Evolutionary conservation across 2,888 invertebrate genomes (phyloP), one percentile per base, ranked within the genome.

Genomic region (Acleris sparsana): DNA sequence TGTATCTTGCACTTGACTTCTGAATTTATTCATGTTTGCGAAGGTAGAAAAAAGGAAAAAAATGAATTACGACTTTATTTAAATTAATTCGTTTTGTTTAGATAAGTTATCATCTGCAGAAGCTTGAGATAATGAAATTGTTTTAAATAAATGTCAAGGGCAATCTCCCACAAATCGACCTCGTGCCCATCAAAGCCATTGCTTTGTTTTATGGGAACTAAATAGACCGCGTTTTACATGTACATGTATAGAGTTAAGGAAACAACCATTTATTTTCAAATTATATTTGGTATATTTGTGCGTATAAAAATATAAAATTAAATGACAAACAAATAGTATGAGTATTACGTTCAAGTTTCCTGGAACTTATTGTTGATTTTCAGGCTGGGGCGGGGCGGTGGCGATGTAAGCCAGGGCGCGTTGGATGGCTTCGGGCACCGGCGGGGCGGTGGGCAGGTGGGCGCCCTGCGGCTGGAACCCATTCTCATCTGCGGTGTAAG

Each of bases 401-500:
- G 95, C 95, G 76, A 95, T 88, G 80, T 94, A 95, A 44, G 93
- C 95, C 57, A 96, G 85, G 20, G 95, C 94, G 66, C 94, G 93
- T 77, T 95, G 94, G 75, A 96, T 96, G 69, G 94, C 94, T 63
- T 93, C 94, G 25, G 96, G 96, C 67, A 96, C 95, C 72, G 96
- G 96, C 46, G 96, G 96, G 9, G 95, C 93, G 11, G 94, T 94
- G 39, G 95, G 95, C n/a, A 95, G 81, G 74, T 94, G 94, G 11
- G 91, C 93, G 3, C 94, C 94, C 73, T 88, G 93, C 1, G 95
- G 95, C 78, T 95, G 94, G 92, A 93, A 95, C 22, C 95, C 95
- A 73, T 95, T 95, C 80, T 96, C 95, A 73, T 96, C 95, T 70
- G 96, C 95, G 49, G 93, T 89, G 85, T 96, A 96, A 0, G 94